Evolutionary conservation across 1,140 invertebrate species (phyloP).

Genomic region (Lysiphlebus fabarum): DNA sequence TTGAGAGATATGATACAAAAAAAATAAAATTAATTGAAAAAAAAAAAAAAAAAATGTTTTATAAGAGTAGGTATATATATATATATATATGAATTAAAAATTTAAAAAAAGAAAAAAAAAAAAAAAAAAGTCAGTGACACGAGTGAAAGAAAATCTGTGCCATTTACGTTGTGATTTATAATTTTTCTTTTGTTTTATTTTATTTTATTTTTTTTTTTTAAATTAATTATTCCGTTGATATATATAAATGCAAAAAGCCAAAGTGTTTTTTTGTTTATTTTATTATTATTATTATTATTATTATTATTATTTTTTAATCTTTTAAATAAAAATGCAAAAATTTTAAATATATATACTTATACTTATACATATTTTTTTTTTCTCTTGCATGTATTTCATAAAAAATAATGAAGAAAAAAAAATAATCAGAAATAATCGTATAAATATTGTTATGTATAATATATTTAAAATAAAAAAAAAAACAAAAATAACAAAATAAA

Average conservation of each 20-base stretch:
- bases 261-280: slow-evolving; percentile 42
- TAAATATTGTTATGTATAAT: slow-evolving; percentile 56
- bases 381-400: slow-evolving; percentile 53
- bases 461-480: slow-evolving; percentile 45
- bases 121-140: slow-evolving; percentile 47
- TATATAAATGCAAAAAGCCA: slow-evolving; percentile 17
- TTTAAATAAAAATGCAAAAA: slow-evolving; percentile 27
- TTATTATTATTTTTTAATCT: slow-evolving; percentile 3
- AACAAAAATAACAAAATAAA: background rate
- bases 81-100: slow-evolving; percentile 43
- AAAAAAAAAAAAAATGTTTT: slow-evolving; percentile 23
- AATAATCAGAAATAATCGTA: slow-evolving; percentile 51
- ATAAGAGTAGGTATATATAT: no score
- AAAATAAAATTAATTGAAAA: no score
- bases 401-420: no score
- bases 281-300: slow-evolving; percentile 22
- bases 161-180: slow-evolving; percentile 48
- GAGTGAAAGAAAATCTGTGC: slow-evolving; percentile 58
- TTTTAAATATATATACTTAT: slow-evolving; percentile 42
- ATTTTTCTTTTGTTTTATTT: no score
- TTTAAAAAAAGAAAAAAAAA: slow-evolving; percentile 26
- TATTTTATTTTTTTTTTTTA: slow-evolving; percentile 41
- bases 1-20: no score
- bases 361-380: slow-evolving; percentile 47
- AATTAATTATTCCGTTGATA: slow-evolving; percentile 40